These are phyloP conservation scores for Hippoglossus stenolepis DNA, from an alignment of 2,113 vertebrate species.

Conservation along the genomic window DNA sequence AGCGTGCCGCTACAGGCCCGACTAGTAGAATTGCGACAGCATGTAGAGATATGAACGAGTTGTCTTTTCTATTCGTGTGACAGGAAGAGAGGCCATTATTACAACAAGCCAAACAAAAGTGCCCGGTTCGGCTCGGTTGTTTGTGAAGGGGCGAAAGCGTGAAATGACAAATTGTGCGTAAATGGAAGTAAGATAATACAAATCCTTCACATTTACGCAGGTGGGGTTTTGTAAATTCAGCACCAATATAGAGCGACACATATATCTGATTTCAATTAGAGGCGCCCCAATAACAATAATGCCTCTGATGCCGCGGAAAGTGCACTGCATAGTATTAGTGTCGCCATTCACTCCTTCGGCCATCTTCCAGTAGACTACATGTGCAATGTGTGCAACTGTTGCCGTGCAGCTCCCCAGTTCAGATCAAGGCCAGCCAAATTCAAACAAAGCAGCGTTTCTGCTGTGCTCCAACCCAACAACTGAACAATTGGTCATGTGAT, in stretches of 20 bases:
- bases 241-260: too few relatives aligned
- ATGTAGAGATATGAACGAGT: constrained; percentile 22
- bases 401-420: not conserved
- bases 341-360: too few relatives aligned
- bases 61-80: constrained; percentile 12
- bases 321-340: too few relatives aligned
- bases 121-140: constrained; percentile 5
- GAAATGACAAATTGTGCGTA: not conserved
- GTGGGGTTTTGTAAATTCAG: too few relatives aligned
- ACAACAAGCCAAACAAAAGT: not conserved
- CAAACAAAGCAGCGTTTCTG: not conserved
- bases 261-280: too few relatives aligned
- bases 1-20: constrained; percentile 20
- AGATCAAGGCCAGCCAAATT: not conserved
- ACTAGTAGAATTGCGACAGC: constrained; percentile 41
- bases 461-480: too few relatives aligned
- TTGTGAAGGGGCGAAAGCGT: not conserved
- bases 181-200: not conserved
- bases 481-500: not conserved
- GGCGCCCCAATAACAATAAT: too few relatives aligned
- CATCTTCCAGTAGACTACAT: too few relatives aligned
- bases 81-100: not conserved
- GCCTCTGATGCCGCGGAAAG: too few relatives aligned
- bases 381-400: not conserved
- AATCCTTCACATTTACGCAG: too few relatives aligned